Base-by-base conservation (phyloP, 2,113 vertebrate genomes). In the Pungitius pungitius region DNA sequence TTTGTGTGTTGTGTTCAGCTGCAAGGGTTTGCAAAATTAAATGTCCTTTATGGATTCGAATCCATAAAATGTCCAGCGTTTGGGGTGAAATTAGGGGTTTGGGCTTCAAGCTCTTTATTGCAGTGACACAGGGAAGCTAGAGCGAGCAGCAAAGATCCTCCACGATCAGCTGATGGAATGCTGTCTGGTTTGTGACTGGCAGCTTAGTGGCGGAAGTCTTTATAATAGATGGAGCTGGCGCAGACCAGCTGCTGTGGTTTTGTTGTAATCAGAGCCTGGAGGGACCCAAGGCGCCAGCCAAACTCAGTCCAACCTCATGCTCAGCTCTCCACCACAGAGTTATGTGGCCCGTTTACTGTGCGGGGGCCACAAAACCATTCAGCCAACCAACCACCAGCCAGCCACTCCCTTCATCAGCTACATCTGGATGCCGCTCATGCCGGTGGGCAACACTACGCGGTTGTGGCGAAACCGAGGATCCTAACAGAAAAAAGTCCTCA, bases 21-120 rank as follows among this genome's bases (percentile, higher is more conserved):
- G 57, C 37, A 27, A 58, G 43, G 66, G 33, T 64, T 69, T 43
- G 69, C 35, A 79, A 74, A 49, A 49, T 66, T 68, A 52, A 75
- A 82, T 67, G 80, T 87, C 85, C 88, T 90, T 87, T 84, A 90
- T 75, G 88, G 87, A 84, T 73, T 80, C 77, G 45, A 6, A 72
- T 35, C 84, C 77, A 71, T 86, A 90, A 91, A 83, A 80, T 24
- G 63, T 58, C 73, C 47, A 39, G 63, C n/a, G 8, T 56, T 51
- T 51, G 14, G 57, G 30, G 39, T 63, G 15, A 73, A 43, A 49
- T n/a, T 58, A 55, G 15, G 40, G 30, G 57, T 64, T 63, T 67
- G 55, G 74, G 75, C 51, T 80, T 81, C 80, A 88, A 79, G 82
- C 86, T 83, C 49, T 77, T 82, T 24, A 30, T 55, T 47, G 69